Evolutionary conservation across 2,797 vertebrate species (phyloP), one percentile per base, ranked within the genome.

Genomic region (Arctocebus calabarensis): DNA sequence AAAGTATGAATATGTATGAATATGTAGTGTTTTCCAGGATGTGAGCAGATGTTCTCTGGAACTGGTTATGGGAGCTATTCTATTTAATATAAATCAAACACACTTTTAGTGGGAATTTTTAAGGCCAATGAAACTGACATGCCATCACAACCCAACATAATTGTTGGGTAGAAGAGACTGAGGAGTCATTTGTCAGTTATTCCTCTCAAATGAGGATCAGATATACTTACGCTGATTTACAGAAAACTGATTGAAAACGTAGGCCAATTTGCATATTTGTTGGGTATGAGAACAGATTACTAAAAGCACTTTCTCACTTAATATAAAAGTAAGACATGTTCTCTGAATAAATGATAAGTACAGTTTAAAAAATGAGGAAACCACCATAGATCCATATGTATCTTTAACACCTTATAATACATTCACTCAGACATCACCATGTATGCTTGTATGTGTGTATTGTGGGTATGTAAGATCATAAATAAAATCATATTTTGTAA

Each of bases 11-110:
- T 55, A 25, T 71, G 70, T 13, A 88, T 77, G 11, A 19, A 78
- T 88, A 75, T 66, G 34, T 43, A 78, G 37, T 90, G 52, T 52
- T 95, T 96, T 82, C 34, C 22, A 61, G 68, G 45, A 43, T 61
- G 57, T 57, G 25, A 95, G 29, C 45, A 88, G 55, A 64, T 68
- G 78, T 45, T 81, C 19, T 74, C 64, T 71, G 84, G 8, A 92
- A 34, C 45, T 90, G 86, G 7, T 62, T 85, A 75, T 9, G 17
- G 7, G 8, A 73, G 27, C 25, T 17, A n/a, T 74, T 27, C 32
- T 85, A 59, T 64, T 75, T 77, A 61, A 48, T 22, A 71, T 29
- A 79, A 87, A 86, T 89, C 75, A 93, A 84, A 62, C 37, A 73
- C 5, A 32, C 62, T 92, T 89, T 82, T 52, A 78, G 8, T 25